Conservation (phyloP, 2,113 vertebrate species). For the Glaucomys volans region DNA sequence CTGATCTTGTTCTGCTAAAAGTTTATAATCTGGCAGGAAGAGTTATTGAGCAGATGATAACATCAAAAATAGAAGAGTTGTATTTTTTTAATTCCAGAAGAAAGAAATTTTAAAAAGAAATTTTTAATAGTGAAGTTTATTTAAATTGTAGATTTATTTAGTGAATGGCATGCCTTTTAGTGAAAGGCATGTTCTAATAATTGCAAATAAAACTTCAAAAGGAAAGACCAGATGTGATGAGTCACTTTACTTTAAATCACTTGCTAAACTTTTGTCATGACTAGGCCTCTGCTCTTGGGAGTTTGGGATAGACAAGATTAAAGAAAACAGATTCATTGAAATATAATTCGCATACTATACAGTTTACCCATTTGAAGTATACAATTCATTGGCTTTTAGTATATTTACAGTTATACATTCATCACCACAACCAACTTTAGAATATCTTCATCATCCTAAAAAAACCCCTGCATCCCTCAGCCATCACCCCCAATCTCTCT, state of each 20-base stretch:
- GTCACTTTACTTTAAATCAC: not conserved
- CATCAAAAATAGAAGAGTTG: not conserved
- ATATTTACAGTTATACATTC: no score
- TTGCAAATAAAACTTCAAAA: not conserved
- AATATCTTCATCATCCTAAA: no score
- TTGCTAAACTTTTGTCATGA: not conserved
- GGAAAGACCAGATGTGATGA: not conserved
- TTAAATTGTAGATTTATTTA: not conserved
- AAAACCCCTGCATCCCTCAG: not conserved
- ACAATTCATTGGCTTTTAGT: no score
- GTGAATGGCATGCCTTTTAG: not conserved
- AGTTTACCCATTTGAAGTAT: no score
- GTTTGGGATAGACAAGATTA: not conserved
- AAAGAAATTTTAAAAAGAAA: not conserved
- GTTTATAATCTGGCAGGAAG: not conserved
- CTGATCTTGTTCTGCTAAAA: not conserved
- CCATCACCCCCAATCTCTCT: not conserved
- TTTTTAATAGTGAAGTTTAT: not conserved
- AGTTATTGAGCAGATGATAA: not conserved
- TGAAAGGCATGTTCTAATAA: not conserved
- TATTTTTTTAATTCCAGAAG: constrained; percentile 3
- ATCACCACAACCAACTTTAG: no score
- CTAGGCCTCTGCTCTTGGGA: not conserved
- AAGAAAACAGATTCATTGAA: no score
- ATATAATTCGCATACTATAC: no score